A percentile compares a stretch with the other conserved stretches of the same genome.
phyloP scores from a whole-genome alignment of 2,113 vertebrate genomes.

The Crypturellus undulatus region DNA sequence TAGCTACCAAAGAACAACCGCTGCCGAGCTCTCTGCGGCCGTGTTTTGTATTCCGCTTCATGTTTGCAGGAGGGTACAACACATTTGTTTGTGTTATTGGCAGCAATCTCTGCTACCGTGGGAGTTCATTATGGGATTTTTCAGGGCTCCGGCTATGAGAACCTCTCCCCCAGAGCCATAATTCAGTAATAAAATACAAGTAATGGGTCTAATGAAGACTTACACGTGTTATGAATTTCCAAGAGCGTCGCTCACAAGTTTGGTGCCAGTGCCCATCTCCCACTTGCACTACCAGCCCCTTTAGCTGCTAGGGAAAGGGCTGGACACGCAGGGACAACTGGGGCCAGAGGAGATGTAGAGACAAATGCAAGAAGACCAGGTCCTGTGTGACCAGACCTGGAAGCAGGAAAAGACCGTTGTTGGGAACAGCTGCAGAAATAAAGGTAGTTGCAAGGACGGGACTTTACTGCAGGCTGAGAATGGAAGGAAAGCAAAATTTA shows the following conservation, averaged over 20 bases:
- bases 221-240: not conserved
- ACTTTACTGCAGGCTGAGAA: not conserved
- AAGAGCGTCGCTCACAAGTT: not conserved
- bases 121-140: conserved; percentile 44
- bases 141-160: not conserved
- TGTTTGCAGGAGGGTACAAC: not conserved
- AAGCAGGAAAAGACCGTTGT: not conserved
- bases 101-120: not conserved
- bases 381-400: not conserved
- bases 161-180: not conserved
- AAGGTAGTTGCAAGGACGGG: not conserved
- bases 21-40: not conserved
- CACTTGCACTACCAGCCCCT: not conserved
- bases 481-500: not conserved
- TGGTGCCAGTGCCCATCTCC: not conserved
- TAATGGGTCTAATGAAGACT: not conserved
- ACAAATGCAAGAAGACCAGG: not conserved
- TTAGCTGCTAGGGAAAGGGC: not conserved
- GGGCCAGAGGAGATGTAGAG: not conserved
- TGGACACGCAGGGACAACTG: not conserved
- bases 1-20: not conserved
- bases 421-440: not conserved
- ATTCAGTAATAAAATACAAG: conserved; percentile 21
- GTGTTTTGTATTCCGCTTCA: conserved; percentile 42
- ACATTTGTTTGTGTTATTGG: conserved; percentile 25